Evolutionary conservation across 2,113 vertebrate species (phyloP).

Genomic region (Empidonax traillii): DNA sequence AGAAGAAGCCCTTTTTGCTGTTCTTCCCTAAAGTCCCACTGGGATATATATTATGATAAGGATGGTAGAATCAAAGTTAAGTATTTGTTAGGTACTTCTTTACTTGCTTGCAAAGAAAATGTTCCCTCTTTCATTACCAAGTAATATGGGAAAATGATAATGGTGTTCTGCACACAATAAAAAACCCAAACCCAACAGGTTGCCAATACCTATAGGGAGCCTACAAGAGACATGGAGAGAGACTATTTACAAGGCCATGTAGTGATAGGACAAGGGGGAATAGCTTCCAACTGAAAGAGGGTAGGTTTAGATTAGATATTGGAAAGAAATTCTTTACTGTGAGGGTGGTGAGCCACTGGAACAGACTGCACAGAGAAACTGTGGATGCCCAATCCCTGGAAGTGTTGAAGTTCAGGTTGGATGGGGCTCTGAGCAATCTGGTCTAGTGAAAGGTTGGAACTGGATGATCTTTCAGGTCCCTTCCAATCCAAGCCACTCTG

Average conservation of each 20-base stretch:
- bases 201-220: neutral
- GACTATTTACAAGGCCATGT: neutral
- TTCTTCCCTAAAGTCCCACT: neutral
- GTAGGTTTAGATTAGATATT: neutral
- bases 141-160: neutral
- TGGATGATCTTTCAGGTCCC: neutral
- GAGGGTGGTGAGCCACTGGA: neutral
- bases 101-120: neutral
- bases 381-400: too few species aligned
- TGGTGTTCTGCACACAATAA: neutral
- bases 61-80: neutral
- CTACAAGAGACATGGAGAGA: neutral
- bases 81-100: neutral
- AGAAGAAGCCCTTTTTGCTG: neutral
- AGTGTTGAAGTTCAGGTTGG: neutral
- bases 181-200: neutral
- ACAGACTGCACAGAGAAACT: neutral
- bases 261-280: neutral
- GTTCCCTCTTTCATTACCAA: neutral
- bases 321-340: neutral
- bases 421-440: neutral
- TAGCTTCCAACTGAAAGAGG: neutral
- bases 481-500: neutral
- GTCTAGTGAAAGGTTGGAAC: neutral
- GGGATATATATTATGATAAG: neutral